Evolutionary conservation across 2,888 invertebrate genomes (phyloP).

Genomic region (Drosophila subsilvestris): DNA sequence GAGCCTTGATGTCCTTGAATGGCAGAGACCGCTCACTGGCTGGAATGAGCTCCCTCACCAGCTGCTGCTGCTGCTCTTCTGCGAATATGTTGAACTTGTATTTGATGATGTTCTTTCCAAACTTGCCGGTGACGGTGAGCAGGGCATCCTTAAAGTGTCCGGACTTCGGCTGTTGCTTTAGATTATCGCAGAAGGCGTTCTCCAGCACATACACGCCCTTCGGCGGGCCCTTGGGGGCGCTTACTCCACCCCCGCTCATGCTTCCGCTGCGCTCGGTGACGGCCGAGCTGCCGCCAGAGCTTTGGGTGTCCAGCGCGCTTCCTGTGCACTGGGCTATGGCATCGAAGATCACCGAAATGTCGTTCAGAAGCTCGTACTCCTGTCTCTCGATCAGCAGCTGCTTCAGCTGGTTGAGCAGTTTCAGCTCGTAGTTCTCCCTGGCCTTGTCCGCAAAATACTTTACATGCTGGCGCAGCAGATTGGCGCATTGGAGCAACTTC

Average conservation of each 20-base stretch:
- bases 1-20: conserved; percentile 82
- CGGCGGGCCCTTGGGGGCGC: conserved; percentile 29
- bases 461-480: conserved; percentile 81
- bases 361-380: conserved; percentile 83
- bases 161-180: conserved; percentile 76
- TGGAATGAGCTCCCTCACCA: conserved; percentile 83
- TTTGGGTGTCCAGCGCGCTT: conserved; percentile 77
- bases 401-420: conserved; percentile 82
- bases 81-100: conserved; percentile 84
- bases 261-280: conserved; percentile 77
- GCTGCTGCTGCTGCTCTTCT: conserved; percentile 83
- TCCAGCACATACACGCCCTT: conserved; percentile 83
- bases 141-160: conserved; percentile 83
- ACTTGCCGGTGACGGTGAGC: conserved; percentile 84
- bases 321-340: conserved; percentile 83
- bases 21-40: conserved; percentile 81
- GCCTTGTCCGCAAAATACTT: conserved; percentile 84
- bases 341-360: conserved; percentile 84
- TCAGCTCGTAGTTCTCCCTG: conserved; percentile 82
- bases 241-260: conserved; percentile 26
- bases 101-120: conserved; percentile 84
- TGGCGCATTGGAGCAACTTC: conserved; percentile 81
- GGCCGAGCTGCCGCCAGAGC: conserved; percentile 82
- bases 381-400: conserved; percentile 81
- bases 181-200: conserved; percentile 84